phyloP scores from a whole-genome alignment of 92 coral and sea anemone species.

The Muricea muricata region DNA sequence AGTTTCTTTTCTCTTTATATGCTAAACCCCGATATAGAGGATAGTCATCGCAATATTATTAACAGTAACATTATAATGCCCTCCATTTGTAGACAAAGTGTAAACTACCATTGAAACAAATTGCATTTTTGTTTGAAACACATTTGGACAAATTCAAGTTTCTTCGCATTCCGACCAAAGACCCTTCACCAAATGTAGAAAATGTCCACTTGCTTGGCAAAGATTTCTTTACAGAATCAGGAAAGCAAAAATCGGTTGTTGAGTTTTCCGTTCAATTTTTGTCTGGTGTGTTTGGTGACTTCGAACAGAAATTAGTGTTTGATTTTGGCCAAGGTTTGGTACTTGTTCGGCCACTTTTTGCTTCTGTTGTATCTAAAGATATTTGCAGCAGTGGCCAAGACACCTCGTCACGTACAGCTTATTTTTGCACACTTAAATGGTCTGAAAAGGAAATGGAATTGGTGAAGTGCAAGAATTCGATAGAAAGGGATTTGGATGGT shows the following conservation, averaged over 20 bases:
- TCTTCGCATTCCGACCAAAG: neutral
- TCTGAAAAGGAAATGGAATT: conserved; percentile 31
- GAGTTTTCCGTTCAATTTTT: conserved; percentile 22
- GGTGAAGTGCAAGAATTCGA: neutral
- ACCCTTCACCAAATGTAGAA: neutral
- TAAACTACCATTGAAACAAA: neutral
- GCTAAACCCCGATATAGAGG: too few species aligned
- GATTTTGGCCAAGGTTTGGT: conserved; percentile 65
- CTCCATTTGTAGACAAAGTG: neutral
- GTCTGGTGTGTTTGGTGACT: conserved; percentile 37
- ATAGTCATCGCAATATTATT: too few species aligned
- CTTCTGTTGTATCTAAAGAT: conserved; percentile 55
- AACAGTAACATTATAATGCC: too few species aligned
- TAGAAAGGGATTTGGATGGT: conserved; percentile 9
- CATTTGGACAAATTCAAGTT: conserved; percentile 37
- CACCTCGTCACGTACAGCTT: neutral
- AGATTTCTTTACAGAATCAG: conserved; percentile 15
- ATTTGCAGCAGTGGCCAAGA: neutral
- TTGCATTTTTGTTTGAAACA: conserved; percentile 7
- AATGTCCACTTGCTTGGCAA: neutral
- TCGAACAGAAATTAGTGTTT: conserved; percentile 64
- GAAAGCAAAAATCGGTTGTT: conserved; percentile 8
- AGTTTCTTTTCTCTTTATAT: too few species aligned
- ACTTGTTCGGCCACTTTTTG: conserved; percentile 50
- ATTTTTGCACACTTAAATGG: conserved; percentile 21